Base-by-base conservation (phyloP, 1,140 invertebrate genomes). In the Cheumatopsyche charites region DNA sequence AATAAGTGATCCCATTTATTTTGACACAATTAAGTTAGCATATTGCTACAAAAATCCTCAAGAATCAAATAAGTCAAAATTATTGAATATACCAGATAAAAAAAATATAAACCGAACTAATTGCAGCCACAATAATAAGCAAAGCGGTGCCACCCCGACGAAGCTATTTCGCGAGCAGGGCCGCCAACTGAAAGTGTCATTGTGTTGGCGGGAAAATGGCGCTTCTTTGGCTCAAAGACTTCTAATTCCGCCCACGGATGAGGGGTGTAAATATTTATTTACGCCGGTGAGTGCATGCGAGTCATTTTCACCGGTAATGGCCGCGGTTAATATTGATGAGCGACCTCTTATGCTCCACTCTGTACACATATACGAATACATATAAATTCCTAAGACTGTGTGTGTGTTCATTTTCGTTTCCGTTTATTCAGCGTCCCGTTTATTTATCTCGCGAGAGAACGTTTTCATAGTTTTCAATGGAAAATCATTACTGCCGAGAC, bases 251-350 rank as follows among this genome's bases (percentile, higher is more conserved):
- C 29, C 29, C 11, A 63, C 26, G 55, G 25, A 7, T 2, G 1
- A 2, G 62, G 15, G 3, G 9, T 23, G 5, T 67, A 47, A 67
- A 67, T 67, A 67, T 67, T 67, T 43, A 67, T 36, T 36, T 36
- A 36, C 29, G 26, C 62, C 41, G 19, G 36, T 2, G 42, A 19
- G 41, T 9, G 63, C 17, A 55, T 41, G 66, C 25, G 2, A n/a
- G 47, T 68, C 66, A 68, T 68, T 68, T 55, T 41, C 47, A 3
- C 23, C 45, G 47, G 66, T 58, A 68, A 68, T 68, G 66, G 47
- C 66, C n/a, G 42, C 45, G 23, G 66, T 68, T 68, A 68, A 68
- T 68, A 68, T 68, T 68, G 66, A 68, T 68, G 66, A 55, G 55
- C 15, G 29, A 36, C 29, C 29, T 36, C 29, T 36, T 36, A 36